phyloP scores from a whole-genome alignment of 2,888 invertebrate genomes.

The Synergus itoensis region DNA sequence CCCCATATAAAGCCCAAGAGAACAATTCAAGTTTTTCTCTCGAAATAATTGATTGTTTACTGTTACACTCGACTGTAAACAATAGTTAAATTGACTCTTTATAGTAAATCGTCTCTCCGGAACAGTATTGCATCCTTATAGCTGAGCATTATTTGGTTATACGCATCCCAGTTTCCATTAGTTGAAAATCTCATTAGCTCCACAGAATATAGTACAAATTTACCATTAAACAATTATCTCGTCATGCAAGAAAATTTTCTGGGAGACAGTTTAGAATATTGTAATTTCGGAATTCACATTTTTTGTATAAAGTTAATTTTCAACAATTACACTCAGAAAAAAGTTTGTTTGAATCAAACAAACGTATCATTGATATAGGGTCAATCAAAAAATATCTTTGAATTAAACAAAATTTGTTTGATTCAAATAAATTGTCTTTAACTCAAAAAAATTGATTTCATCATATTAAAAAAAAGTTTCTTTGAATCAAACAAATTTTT shows the following conservation, averaged over 20 bases:
- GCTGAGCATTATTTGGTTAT: conserved; percentile 4
- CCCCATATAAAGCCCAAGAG: too few relatives aligned
- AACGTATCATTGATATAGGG: too few relatives aligned
- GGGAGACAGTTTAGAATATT: not conserved
- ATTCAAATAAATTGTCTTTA: too few relatives aligned
- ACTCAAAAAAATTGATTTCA: too few relatives aligned
- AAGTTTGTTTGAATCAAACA: too few relatives aligned
- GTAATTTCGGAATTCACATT: too few relatives aligned
- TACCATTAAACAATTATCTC: conserved; percentile 1
- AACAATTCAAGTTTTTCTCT: not conserved
- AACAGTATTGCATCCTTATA: not conserved
- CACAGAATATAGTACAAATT: not conserved
- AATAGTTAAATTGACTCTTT: not conserved
- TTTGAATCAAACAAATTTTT: too few relatives aligned
- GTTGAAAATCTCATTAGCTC: conserved; percentile 16
- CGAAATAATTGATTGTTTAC: not conserved
- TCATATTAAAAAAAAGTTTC: too few relatives aligned
- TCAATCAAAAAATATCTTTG: too few relatives aligned
- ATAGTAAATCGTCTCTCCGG: not conserved
- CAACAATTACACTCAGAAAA: too few relatives aligned
- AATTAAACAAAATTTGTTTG: too few relatives aligned
- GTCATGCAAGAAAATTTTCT: not conserved
- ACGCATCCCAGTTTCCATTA: conserved; percentile 22
- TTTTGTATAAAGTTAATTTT: too few relatives aligned
- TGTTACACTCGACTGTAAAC: not conserved